A percentile compares a stretch with the other conserved stretches of the same genome.
These are phyloP conservation scores for Apantesis nais DNA, from an alignment of 2,888 invertebrate genomes.

Conservation along the genomic window DNA sequence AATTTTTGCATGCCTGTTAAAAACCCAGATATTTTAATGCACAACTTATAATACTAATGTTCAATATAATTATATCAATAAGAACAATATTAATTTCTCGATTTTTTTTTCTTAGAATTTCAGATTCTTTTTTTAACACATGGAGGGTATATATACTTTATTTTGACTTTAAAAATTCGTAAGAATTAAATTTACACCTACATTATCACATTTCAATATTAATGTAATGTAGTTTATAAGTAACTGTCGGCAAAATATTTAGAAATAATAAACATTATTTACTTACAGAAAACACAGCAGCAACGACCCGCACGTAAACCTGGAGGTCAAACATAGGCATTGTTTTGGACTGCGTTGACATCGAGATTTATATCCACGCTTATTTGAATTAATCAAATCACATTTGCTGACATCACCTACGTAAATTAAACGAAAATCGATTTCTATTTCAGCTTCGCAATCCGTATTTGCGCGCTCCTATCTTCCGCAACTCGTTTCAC, in stretches of 20 bases:
- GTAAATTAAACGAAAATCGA: conserved; percentile 42
- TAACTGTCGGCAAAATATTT: neutral
- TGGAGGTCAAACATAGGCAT: conserved; percentile 76
- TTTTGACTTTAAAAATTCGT: neutral
- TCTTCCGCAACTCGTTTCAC: conserved; percentile 20
- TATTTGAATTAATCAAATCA: conserved; percentile 22
- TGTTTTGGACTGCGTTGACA: conserved; percentile 73
- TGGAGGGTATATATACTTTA: conserved; percentile 9
- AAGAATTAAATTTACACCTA: neutral
- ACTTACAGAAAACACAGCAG: conserved; percentile 78
- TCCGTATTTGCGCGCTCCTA: conserved; percentile 60
- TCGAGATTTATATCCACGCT: conserved; percentile 46
- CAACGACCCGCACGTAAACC: conserved; percentile 74
- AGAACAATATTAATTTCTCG: neutral
- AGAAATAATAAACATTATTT: conserved; percentile 29
- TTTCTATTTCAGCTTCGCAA: conserved; percentile 37
- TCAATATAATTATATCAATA: neutral
- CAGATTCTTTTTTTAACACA: neutral
- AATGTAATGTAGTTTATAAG: neutral
- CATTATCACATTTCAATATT: neutral
- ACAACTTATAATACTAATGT: too few species aligned
- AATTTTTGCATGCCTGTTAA: too few species aligned
- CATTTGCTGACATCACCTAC: conserved; percentile 24
- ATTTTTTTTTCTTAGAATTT: too few species aligned
- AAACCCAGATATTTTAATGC: too few species aligned